Evolutionary conservation across 2,113 vertebrate species (phyloP).

Genomic region (Grallaria varia): DNA sequence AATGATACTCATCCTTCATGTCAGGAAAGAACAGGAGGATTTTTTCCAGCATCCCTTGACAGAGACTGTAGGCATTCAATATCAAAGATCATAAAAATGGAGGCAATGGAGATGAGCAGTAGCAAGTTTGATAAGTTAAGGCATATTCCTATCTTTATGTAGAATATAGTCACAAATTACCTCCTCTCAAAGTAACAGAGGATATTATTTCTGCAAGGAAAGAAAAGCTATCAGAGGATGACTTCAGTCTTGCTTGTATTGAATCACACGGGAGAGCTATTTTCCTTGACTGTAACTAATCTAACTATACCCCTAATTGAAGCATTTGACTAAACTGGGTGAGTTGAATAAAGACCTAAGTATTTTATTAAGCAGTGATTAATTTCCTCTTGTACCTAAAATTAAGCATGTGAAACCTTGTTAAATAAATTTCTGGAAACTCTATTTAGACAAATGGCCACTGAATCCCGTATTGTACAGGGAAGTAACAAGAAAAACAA

Average conservation of each 20-base stretch:
- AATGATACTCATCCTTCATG: neutral
- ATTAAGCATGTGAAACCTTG: neutral
- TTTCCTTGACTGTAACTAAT: neutral
- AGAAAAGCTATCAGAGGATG: neutral
- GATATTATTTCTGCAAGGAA: neutral
- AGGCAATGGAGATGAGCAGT: neutral
- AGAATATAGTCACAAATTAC: neutral
- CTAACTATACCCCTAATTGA: neutral
- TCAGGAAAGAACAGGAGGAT: neutral
- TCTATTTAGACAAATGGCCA: neutral
- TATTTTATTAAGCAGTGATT: neutral
- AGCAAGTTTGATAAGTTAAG: neutral
- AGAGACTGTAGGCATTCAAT: neutral
- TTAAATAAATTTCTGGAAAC: neutral
- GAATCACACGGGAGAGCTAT: neutral
- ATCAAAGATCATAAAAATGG: neutral
- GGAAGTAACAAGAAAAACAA: neutral
- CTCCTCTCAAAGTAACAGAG: neutral
- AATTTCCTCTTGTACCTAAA: neutral
- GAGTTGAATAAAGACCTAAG: neutral
- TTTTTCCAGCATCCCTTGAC: neutral
- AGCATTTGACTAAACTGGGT: accelerated
- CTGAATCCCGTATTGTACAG: neutral
- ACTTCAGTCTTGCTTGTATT: neutral
- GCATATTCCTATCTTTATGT: too few relatives aligned